Conservation (phyloP, 1,140 invertebrate genomes). For the Leguminivora glycinivorella region DNA sequence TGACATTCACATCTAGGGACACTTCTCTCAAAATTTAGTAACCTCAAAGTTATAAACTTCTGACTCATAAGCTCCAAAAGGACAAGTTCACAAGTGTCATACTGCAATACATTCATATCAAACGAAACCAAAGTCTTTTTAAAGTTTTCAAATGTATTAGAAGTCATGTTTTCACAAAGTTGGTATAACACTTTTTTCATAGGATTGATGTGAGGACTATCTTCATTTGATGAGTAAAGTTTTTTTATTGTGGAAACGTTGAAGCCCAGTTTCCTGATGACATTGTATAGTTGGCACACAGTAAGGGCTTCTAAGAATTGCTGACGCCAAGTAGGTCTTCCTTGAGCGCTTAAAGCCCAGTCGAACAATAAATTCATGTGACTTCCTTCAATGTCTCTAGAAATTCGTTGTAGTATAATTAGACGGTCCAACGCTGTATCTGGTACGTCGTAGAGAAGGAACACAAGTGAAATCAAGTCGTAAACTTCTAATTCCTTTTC, state of each 20-base stretch:
- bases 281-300: slow-evolving; percentile 56
- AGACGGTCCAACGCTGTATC: slow-evolving; percentile 66
- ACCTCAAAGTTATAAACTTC: slow-evolving; percentile 58
- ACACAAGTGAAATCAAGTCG: slow-evolving; percentile 67
- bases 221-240: slow-evolving; percentile 50
- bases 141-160: slow-evolving; percentile 52
- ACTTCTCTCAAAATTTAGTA: slow-evolving; percentile 41
- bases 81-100: slow-evolving; percentile 62
- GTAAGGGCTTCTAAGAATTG: slow-evolving; percentile 66
- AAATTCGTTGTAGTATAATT: slow-evolving; percentile 57
- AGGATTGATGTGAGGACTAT: slow-evolving; percentile 57
- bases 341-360: slow-evolving; percentile 58
- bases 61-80: slow-evolving; percentile 62
- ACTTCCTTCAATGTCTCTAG: slow-evolving; percentile 46
- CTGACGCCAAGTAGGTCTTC: slow-evolving; percentile 58
- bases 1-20: slow-evolving; percentile 39
- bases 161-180: slow-evolving; percentile 61
- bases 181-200: slow-evolving; percentile 63
- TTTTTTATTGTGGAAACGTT: slow-evolving; percentile 50
- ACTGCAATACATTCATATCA: slow-evolving; percentile 52
- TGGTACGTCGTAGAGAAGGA: slow-evolving; percentile 64
- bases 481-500: slow-evolving; percentile 64
- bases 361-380: slow-evolving; percentile 62
- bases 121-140: slow-evolving; percentile 58
- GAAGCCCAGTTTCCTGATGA: slow-evolving; percentile 66